These are phyloP conservation scores for Cistogaster globosa DNA, from an alignment of 2,888 invertebrate species.

Conservation along the genomic window DNA sequence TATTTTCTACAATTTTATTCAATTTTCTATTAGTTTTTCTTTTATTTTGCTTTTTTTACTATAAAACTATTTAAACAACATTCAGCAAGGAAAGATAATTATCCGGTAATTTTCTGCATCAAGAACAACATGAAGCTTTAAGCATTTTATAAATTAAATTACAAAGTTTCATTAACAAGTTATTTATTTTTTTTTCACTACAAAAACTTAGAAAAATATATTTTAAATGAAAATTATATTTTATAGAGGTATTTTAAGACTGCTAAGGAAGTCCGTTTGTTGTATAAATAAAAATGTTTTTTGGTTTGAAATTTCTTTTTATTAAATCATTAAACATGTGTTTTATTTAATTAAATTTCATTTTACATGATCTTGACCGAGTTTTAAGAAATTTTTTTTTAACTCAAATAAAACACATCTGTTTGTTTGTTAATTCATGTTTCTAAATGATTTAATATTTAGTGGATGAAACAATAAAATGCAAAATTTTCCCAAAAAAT, in stretches of 20 bases:
- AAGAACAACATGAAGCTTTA: not conserved
- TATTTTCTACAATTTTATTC: not conserved
- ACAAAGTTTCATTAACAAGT: not conserved
- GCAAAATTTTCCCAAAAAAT: too few species aligned
- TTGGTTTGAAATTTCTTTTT: not conserved
- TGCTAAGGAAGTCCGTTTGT: too few species aligned
- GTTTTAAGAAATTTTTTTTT: not conserved
- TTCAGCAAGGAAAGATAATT: constrained; percentile 18
- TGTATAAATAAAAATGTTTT: not conserved
- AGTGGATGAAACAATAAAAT: not conserved
- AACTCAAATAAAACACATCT: constrained; percentile 18
- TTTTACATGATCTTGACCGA: constrained; percentile 55
- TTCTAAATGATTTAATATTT: constrained; percentile 5
- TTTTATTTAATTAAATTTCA: constrained; percentile 5
- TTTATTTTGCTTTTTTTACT: not conserved
- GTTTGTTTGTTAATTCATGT: not conserved
- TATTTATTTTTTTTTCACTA: too few species aligned
- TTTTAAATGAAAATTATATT: too few species aligned
- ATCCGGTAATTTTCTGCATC: constrained; percentile 29
- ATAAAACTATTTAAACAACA: not conserved
- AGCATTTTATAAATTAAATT: constrained; percentile 11
- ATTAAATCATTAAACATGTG: constrained; percentile 3
- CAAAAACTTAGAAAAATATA: too few species aligned
- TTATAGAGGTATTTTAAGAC: too few species aligned
- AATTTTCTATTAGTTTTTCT: not conserved